Conservation (phyloP, 2,797 vertebrate genomes). For the Alauda arvensis region DNA sequence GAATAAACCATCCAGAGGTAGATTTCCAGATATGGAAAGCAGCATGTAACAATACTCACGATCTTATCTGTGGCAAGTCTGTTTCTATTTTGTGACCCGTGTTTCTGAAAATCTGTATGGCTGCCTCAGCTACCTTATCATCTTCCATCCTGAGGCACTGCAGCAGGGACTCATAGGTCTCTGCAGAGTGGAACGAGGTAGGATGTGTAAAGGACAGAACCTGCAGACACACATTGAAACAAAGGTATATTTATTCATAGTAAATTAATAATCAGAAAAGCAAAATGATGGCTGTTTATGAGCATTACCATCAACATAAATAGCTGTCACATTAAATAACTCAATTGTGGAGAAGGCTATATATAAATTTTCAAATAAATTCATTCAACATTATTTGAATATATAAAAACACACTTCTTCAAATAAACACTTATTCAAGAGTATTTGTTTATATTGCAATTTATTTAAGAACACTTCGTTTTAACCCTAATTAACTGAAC, state of each 20-base stretch:
- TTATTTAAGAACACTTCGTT: not conserved
- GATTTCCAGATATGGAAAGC: not conserved
- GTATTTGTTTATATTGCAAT: not conserved
- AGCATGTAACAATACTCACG: constrained; percentile 75
- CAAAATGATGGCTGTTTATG: not conserved
- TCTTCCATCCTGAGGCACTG: constrained; percentile 99
- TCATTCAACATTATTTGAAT: not conserved
- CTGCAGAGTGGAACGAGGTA: constrained; percentile 96
- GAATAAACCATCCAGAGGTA: not conserved
- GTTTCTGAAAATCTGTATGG: constrained; percentile 98
- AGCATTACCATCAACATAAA: not conserved
- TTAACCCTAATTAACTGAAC: not conserved
- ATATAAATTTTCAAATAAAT: not conserved
- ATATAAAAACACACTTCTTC: not conserved
- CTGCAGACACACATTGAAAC: constrained; percentile 64
- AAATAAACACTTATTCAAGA: not conserved
- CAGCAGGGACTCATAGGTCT: constrained; percentile 97
- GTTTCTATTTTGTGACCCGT: constrained; percentile 98
- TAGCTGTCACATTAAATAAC: not conserved
- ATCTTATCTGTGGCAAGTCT: constrained; percentile 95
- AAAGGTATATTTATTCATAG: not conserved
- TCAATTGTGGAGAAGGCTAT: not conserved
- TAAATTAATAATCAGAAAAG: not conserved
- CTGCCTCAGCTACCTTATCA: constrained; percentile 97
- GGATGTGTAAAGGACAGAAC: constrained; percentile 98